Conservation (phyloP, 2,888 invertebrate species). For the Anaspis maculata region DNA sequence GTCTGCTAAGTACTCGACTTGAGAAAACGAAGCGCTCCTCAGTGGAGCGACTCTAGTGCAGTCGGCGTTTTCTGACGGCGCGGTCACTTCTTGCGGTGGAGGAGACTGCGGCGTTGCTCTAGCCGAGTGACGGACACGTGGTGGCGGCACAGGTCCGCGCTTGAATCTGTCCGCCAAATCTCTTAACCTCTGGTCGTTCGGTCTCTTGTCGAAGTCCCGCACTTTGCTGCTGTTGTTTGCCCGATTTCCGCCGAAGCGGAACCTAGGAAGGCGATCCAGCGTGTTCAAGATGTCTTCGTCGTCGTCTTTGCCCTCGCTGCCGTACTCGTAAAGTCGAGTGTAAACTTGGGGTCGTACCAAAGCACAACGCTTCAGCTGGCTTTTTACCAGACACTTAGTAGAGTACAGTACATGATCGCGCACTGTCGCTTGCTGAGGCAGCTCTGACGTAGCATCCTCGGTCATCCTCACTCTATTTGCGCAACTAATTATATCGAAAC, state of each 20-base stretch:
- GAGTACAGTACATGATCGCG: constrained; percentile 38
- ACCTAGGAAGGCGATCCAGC: constrained; percentile 75
- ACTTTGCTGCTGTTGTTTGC: constrained; percentile 30
- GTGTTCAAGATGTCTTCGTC: constrained; percentile 45
- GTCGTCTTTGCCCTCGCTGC: constrained; percentile 29
- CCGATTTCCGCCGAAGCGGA: constrained; percentile 58
- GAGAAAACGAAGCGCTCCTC: constrained; percentile 81
- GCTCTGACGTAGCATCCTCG: constrained; percentile 39
- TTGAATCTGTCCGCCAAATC: constrained; percentile 74
- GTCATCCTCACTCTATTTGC: constrained; percentile 41
- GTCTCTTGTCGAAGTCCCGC: constrained; percentile 37
- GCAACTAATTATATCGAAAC: constrained; percentile 43
- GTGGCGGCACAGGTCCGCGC: constrained; percentile 43
- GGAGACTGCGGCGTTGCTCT: constrained; percentile 23
- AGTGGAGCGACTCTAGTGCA: constrained; percentile 54
- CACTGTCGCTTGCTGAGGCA: constrained; percentile 34
- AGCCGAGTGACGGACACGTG: constrained; percentile 31
- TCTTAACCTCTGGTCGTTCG: constrained; percentile 62
- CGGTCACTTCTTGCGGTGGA: constrained; percentile 23
- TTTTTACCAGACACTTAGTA: constrained; percentile 34
- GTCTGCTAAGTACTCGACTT: constrained; percentile 66
- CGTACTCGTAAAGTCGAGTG: constrained; percentile 35
- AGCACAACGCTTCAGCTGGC: constrained; percentile 37
- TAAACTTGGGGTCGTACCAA: constrained; percentile 38
- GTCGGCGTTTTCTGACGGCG: constrained; percentile 13